A percentile compares a stretch with the other conserved stretches of the same genome.
These are phyloP conservation scores for Hemiscyllium ocellatum DNA, from an alignment of 2,113 vertebrate genomes.

Conservation along the genomic window DNA sequence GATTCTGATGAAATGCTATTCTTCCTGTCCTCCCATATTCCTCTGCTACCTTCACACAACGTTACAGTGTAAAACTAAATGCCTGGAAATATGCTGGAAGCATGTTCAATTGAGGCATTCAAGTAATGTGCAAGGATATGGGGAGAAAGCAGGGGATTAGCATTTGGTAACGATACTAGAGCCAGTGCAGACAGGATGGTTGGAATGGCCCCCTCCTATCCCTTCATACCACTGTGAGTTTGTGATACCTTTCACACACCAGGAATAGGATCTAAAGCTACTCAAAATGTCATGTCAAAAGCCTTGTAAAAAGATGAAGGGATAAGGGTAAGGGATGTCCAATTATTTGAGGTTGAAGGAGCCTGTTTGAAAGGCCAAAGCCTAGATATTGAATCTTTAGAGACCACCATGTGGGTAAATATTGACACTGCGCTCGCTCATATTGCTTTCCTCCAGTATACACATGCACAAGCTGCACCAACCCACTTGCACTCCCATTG, in stretches of 20 bases:
- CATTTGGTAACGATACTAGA: no score
- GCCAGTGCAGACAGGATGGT: no score
- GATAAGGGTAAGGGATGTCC: not conserved
- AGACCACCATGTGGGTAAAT: not conserved
- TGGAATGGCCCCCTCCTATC: no score
- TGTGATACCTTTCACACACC: not conserved
- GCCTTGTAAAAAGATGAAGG: not conserved
- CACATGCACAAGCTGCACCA: not conserved
- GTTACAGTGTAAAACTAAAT: no score
- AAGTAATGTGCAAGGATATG: no score
- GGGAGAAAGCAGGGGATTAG: no score
- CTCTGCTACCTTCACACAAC: not conserved
- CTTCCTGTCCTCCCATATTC: not conserved
- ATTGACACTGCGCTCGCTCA: conserved; percentile 5
- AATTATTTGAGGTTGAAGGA: not conserved
- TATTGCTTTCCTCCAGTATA: not conserved
- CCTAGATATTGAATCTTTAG: not conserved
- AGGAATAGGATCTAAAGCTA: not conserved
- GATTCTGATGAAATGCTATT: not conserved
- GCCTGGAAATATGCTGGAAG: no score
- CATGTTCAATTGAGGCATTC: no score
- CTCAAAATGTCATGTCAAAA: not conserved
- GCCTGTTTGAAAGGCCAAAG: not conserved
- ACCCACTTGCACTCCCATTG: not conserved
- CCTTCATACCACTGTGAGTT: no score